A percentile compares a stretch with the other conserved stretches of the same genome.
Conservation (phyloP, 1,140 invertebrate genomes). For the Dinoponera quadriceps region DNA sequence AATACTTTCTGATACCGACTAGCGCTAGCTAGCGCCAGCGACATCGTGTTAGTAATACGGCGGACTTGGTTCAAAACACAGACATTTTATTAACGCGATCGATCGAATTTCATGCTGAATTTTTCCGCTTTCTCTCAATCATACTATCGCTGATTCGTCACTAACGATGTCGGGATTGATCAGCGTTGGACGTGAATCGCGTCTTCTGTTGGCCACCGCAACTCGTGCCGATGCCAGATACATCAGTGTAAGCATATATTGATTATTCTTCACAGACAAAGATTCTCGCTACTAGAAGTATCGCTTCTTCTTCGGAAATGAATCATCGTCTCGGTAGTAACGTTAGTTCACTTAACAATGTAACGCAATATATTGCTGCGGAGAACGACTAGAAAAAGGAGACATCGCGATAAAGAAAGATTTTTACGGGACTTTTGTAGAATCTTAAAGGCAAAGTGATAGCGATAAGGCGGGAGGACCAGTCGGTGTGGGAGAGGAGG, state of each 20-base stretch:
- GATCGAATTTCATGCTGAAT: too few relatives aligned
- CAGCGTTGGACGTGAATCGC: slow-evolving; percentile 39
- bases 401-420: too few relatives aligned
- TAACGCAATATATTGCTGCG: too few relatives aligned
- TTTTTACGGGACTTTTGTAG: too few relatives aligned
- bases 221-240: slow-evolving; percentile 31
- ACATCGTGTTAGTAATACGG: slow-evolving; percentile 11
- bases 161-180: slow-evolving; percentile 52
- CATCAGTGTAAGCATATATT: slow-evolving; percentile 69
- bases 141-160: not conserved
- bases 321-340: too few relatives aligned
- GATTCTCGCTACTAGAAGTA: too few relatives aligned
- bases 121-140: not conserved
- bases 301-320: too few relatives aligned
- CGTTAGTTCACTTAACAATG: too few relatives aligned
- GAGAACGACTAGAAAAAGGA: too few relatives aligned
- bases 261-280: not conserved
- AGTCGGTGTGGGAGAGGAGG: slow-evolving; percentile 98
- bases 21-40: slow-evolving; percentile 48
- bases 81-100: too few relatives aligned
- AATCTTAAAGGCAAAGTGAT: slow-evolving; percentile 88
- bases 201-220: slow-evolving; percentile 13
- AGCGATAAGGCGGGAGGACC: slow-evolving; percentile 96
- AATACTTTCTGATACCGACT: slow-evolving; percentile 71
- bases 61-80: slow-evolving; percentile 1